These are phyloP conservation scores for Pectinophora gossypiella DNA, from an alignment of 1,140 invertebrate genomes.

Conservation along the genomic window DNA sequence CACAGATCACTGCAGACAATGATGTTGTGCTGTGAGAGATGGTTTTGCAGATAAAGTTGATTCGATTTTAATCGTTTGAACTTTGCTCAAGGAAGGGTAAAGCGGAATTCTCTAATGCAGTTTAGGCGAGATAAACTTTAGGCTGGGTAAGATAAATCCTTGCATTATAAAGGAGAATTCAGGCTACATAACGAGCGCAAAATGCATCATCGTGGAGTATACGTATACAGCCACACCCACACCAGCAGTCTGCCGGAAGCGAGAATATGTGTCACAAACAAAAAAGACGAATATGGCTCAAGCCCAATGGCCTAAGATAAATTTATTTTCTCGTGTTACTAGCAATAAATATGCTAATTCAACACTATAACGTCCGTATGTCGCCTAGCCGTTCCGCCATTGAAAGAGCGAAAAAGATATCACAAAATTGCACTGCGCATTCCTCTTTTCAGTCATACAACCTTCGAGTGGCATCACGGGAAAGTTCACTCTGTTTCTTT, in stretches of 20 bases:
- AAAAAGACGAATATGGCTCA: conserved; percentile 44
- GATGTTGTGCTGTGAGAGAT: not conserved
- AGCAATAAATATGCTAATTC: conserved; percentile 74
- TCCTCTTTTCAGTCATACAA: conserved; percentile 67
- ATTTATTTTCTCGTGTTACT: conserved; percentile 70
- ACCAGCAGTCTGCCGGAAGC: conserved; percentile 24
- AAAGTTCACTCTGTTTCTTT: conserved; percentile 61
- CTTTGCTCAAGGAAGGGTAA: not conserved
- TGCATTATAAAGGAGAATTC: not conserved
- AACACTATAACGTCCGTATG: conserved; percentile 72
- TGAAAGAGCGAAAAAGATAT: conserved; percentile 74
- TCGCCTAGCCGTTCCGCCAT: conserved; percentile 58
- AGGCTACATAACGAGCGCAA: not conserved
- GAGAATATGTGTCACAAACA: conserved; percentile 35
- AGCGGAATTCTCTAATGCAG: not conserved
- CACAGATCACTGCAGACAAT: not conserved
- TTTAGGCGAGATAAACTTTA: not conserved
- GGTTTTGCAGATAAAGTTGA: not conserved
- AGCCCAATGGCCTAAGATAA: conserved; percentile 61
- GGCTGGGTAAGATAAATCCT: not conserved
- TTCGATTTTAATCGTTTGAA: not conserved
- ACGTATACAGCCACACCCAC: conserved; percentile 19
- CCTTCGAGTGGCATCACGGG: conserved; percentile 39
- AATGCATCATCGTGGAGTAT: not conserved
- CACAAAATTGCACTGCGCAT: conserved; percentile 72